Conservation (phyloP, 92 coral and sea anemone genomes). For the Parazoanthus swiftii region DNA sequence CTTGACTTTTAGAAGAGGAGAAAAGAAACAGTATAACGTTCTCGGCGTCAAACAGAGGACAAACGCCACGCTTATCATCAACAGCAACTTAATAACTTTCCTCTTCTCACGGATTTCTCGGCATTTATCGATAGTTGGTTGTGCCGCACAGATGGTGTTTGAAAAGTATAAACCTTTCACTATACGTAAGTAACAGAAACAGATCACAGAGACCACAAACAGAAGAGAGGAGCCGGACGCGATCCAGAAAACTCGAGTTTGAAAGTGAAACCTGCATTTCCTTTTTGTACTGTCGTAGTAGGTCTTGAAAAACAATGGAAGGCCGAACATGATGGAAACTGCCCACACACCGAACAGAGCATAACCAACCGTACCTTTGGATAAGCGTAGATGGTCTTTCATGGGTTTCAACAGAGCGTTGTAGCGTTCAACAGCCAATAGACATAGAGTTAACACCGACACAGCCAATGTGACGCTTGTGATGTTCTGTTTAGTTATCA, state of each 20-base stretch:
- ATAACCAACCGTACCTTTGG: slow-evolving; percentile 46
- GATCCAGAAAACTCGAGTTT: slow-evolving; percentile 56
- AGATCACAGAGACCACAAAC: slow-evolving; percentile 40
- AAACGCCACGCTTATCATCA: slow-evolving; percentile 51
- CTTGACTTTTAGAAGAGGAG: slow-evolving; percentile 36
- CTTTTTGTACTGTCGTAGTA: slow-evolving; percentile 44
- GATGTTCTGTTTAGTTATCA: slow-evolving; percentile 54
- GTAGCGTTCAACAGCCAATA: slow-evolving; percentile 65
- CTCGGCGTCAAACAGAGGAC: slow-evolving; percentile 54
- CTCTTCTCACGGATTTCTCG: slow-evolving; percentile 41
- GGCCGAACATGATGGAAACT: slow-evolving; percentile 36
- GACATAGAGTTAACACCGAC: slow-evolving; percentile 55
- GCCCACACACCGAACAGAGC: slow-evolving; percentile 54
- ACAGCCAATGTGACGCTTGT: slow-evolving; percentile 54
- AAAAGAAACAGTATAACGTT: slow-evolving; percentile 48
- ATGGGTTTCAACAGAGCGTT: slow-evolving; percentile 61
- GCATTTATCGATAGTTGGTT: slow-evolving; percentile 5
- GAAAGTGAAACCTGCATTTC: slow-evolving; percentile 51
- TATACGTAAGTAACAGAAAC: slow-evolving; percentile 57
- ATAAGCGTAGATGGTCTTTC: slow-evolving; percentile 54
- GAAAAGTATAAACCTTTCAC: slow-evolving; percentile 50
- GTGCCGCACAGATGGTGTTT: slow-evolving; percentile 27
- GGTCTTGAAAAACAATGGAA: slow-evolving; percentile 57
- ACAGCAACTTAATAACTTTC: slow-evolving; percentile 48
- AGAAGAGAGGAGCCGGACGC: slow-evolving; percentile 45